Conservation (phyloP, 2,888 invertebrate species). For the Himalopsyche anomala region DNA sequence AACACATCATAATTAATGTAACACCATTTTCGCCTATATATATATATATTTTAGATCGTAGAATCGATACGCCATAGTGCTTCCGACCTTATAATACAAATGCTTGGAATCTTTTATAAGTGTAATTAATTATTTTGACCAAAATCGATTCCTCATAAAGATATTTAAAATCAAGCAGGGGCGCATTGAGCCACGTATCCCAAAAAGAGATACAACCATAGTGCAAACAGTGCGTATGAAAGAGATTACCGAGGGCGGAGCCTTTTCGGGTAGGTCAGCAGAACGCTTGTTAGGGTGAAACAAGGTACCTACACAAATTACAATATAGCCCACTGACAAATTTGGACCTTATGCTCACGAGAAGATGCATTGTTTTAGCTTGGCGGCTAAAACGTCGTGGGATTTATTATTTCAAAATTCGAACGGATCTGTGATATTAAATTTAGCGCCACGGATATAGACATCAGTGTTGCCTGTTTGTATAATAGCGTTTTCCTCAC, state of each 20-base stretch:
- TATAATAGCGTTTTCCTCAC: background rate
- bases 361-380: conserved; percentile 15
- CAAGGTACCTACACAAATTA: background rate
- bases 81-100: background rate
- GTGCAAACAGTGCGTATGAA: background rate
- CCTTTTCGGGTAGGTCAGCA: conserved; percentile 53
- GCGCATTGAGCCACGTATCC: background rate
- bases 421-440: conserved; percentile 35
- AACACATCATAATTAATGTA: too few species aligned
- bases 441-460: conserved; percentile 28
- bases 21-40: too few species aligned
- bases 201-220: background rate
- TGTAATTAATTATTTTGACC: background rate
- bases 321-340: conserved; percentile 31
- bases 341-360: conserved; percentile 28
- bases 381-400: background rate
- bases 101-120: too few species aligned
- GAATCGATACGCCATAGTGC: too few species aligned
- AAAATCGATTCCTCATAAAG: conserved; percentile 36
- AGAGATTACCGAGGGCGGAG: conserved; percentile 50
- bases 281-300: conserved; percentile 31
- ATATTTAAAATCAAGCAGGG: conserved; percentile 20
- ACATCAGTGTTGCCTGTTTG: background rate
- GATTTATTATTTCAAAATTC: conserved; percentile 1
- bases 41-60: too few species aligned